Percentiles rank a stretch among this genome's conserved stretches.
phyloP scores from a whole-genome alignment of 2,888 invertebrate genomes.

The Archaeoteleia sp. region DNA sequence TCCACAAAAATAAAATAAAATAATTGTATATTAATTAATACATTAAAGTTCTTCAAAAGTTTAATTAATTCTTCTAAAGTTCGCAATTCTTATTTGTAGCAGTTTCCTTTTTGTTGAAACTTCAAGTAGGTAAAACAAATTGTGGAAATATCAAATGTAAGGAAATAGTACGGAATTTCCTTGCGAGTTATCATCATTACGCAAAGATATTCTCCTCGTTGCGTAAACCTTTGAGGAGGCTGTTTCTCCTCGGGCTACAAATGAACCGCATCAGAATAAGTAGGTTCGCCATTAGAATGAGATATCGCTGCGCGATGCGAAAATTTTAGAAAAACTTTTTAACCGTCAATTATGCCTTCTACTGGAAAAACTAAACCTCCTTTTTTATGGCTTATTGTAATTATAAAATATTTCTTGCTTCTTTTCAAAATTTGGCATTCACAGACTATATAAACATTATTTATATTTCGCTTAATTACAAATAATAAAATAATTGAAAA shows the following conservation, averaged over 20 bases:
- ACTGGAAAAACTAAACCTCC: too few relatives aligned
- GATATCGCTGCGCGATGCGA: background rate
- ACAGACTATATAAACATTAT: too few relatives aligned
- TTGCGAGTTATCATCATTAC: slow-evolving; percentile 11
- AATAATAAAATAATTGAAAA: too few relatives aligned
- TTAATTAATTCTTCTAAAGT: too few relatives aligned
- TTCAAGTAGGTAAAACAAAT: background rate
- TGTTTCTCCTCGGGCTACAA: slow-evolving; percentile 12
- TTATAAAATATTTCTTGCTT: too few relatives aligned
- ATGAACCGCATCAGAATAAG: slow-evolving; percentile 24
- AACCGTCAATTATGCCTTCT: background rate
- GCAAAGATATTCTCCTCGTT: slow-evolving; percentile 18
- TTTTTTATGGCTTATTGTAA: too few relatives aligned
- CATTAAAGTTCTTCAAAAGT: too few relatives aligned
- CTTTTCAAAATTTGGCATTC: too few relatives aligned
- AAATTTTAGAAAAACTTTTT: slow-evolving; percentile 1
- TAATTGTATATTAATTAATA: too few relatives aligned
- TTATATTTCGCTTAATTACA: too few relatives aligned
- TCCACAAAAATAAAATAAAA: too few relatives aligned
- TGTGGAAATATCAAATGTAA: slow-evolving; percentile 1
- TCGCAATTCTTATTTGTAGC: background rate
- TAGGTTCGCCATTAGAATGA: slow-evolving; percentile 14
- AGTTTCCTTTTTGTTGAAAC: background rate
- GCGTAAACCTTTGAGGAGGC: slow-evolving; percentile 10
- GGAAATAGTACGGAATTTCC: slow-evolving; percentile 16